Evolutionary conservation across 2,888 invertebrate genomes (phyloP), one percentile per base, ranked within the genome.

Genomic region (Omphaloscelis lunosa): DNA sequence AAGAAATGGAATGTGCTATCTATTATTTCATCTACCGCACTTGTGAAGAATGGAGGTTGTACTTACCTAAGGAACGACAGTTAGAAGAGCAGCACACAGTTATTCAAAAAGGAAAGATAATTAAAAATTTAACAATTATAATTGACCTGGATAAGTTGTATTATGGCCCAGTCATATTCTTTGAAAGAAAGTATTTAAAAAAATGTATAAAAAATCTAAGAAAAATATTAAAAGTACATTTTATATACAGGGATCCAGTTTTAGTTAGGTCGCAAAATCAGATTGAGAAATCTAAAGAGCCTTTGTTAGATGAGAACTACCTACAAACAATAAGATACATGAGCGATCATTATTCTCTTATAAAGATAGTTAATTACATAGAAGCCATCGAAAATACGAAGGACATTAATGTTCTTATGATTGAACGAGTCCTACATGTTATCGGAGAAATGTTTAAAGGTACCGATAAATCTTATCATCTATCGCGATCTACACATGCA

Each of bases 361-460:
- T 39, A 5, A 84, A 85, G 62, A 78, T 81, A 15, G 15, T 71
- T 29, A 41, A 69, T 23, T 85, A 81, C n/a, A 29, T 81, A 51
- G 15, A 76, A 7, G 72, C 75, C 48, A 17, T 78, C 3, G 51
- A 62, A 58, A 27, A 71, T 9, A 70, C 66, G 39, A 29, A 65
- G 7, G 34, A 34, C 12, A 4, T 23, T 17, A n/a, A 29, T 72
- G 39, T 81, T 34, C 59, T 78, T 48, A 74, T 78, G 27, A 72
- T 85, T 29, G 85, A 81, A 59, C 75, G 85, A 67, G 62, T 58
- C 2, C 20, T 84, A 20, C 84, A 84, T 68, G 84, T 84, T 27
- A 71, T 72, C 4, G 84, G 85, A 39, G 84, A 84, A 85, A 81
- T 84, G 85, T 29, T 63, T 5, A 84, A 84, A 77, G 63, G 34